These are phyloP conservation scores for Agapornis canus DNA, from an alignment of 2,797 vertebrate species.

Conservation along the genomic window DNA sequence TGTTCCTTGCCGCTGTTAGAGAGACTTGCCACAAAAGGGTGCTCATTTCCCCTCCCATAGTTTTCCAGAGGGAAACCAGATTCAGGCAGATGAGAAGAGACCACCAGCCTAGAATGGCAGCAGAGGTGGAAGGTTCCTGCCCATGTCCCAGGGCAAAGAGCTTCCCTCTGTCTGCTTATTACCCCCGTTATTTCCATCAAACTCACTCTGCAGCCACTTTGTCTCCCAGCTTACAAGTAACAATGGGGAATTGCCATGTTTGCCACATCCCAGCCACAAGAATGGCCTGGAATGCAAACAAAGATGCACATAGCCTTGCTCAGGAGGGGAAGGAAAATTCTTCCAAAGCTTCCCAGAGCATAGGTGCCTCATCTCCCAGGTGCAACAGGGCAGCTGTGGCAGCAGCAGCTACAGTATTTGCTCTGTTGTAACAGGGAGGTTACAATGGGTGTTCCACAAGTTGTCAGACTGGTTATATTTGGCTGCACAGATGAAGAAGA, in stretches of 20 bases:
- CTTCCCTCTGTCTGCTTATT: background rate
- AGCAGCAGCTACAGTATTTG: background rate
- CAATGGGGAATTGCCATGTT: background rate
- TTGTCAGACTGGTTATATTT: background rate
- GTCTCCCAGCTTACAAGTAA: background rate
- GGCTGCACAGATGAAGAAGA: background rate
- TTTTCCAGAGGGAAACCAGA: background rate
- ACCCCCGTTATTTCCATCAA: background rate
- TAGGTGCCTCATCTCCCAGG: background rate
- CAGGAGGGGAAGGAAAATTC: background rate
- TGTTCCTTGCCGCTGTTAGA: background rate
- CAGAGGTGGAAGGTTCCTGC: background rate
- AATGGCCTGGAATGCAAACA: background rate
- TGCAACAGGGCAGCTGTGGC: background rate
- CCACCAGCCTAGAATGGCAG: background rate
- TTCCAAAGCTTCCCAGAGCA: background rate
- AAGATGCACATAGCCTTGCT: background rate
- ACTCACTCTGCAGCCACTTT: background rate
- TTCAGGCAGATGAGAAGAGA: background rate
- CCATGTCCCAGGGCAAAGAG: rapidly evolving
- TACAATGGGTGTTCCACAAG: background rate
- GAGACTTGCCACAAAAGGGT: background rate
- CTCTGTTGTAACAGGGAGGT: background rate
- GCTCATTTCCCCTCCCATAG: background rate
- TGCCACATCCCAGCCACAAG: background rate